Evolutionary conservation across 2,113 vertebrate genomes (phyloP), one percentile per base, ranked within the genome.

Genomic region (Chlamydotis undulata): DNA sequence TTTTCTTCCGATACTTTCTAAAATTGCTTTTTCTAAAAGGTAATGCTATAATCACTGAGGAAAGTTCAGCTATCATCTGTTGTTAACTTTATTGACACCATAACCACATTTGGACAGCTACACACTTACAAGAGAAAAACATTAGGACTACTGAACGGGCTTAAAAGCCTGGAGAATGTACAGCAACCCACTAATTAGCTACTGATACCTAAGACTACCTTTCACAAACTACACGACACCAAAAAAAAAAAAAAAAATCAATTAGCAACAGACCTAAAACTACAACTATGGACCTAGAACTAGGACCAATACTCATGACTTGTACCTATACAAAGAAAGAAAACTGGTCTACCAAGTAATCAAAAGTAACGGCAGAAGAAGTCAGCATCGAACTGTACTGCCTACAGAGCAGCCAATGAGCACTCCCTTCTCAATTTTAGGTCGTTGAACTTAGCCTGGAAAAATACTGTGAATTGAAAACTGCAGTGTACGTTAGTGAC

Each of bases 391-490:
- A 88, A 80, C 94, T 91, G 90, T 45, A 93, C 95, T 93, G 93
- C 93, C 97, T 97, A 96, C 61, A 56, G 2, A 92, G 85, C 76
- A 86, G 82, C 68, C 96, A 92, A 92, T 6, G 41, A 86, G 88
- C 83, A 79, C 89, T 90, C 94, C 93, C 60, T 76, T 91, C 82
- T 60, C 55, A 90, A 93, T 12, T 87, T 79, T 83, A 83, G 74
- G 37, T 77, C 91, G 85, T 95, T 93, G 83, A 95, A 81, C 93
- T 96, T 97, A 91, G 67, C 69, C 86, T 93, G 90, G 52, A 93
- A 96, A 93, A 94, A 85, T 53, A 94, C 86, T 95, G 94, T 87
- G 93, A 93, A 70, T 74, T 49, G 93, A 96, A 88, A 94, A 92
- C 83, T 50, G 79, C 75, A 74, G 65, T 19, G 45, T 64, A 88